These are phyloP conservation scores for Ophion ventricosus DNA, from an alignment of 2,888 invertebrate species.

Conservation along the genomic window DNA sequence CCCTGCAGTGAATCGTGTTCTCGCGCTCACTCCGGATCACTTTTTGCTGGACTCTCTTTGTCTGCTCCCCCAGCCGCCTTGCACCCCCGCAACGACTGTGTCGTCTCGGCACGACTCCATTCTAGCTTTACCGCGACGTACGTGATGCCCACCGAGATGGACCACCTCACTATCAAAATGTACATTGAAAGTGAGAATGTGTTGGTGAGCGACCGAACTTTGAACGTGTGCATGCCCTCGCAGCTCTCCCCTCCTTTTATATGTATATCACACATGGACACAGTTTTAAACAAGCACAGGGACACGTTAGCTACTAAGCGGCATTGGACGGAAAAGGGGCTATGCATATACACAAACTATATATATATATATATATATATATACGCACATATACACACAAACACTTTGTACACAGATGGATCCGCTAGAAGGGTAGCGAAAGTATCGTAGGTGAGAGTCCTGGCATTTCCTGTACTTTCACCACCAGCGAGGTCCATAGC, in stretches of 20 bases:
- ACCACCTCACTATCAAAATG: slow-evolving; percentile 72
- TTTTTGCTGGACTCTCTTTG: slow-evolving; percentile 59
- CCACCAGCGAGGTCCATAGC: slow-evolving; percentile 46
- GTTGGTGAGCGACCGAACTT: slow-evolving; percentile 64
- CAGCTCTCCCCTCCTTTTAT: slow-evolving; percentile 38
- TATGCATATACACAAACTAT: neutral
- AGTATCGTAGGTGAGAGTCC: slow-evolving; percentile 49
- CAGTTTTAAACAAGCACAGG: slow-evolving; percentile 11
- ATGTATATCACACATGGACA: slow-evolving; percentile 9
- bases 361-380: too few species aligned
- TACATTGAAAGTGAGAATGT: slow-evolving; percentile 58
- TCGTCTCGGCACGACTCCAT: slow-evolving; percentile 76
- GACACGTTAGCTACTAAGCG: slow-evolving; percentile 1
- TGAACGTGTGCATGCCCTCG: slow-evolving; percentile 36
- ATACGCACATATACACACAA: too few species aligned
- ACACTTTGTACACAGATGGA: neutral
- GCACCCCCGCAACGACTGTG: slow-evolving; percentile 67
- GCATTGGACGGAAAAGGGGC: neutral
- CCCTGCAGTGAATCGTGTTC: slow-evolving; percentile 66
- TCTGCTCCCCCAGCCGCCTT: slow-evolving; percentile 47
- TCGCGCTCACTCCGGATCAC: slow-evolving; percentile 67
- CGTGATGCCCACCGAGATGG: slow-evolving; percentile 75
- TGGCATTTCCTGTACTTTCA: slow-evolving; percentile 54
- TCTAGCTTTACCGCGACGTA: slow-evolving; percentile 75
- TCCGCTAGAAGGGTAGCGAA: slow-evolving; percentile 12